Evolutionary conservation across 30 jellyfish, hydroid and myxozoan species (phyloP), one percentile per base, ranked within the genome.

Genomic region (Pseudorhiza aurosa): DNA sequence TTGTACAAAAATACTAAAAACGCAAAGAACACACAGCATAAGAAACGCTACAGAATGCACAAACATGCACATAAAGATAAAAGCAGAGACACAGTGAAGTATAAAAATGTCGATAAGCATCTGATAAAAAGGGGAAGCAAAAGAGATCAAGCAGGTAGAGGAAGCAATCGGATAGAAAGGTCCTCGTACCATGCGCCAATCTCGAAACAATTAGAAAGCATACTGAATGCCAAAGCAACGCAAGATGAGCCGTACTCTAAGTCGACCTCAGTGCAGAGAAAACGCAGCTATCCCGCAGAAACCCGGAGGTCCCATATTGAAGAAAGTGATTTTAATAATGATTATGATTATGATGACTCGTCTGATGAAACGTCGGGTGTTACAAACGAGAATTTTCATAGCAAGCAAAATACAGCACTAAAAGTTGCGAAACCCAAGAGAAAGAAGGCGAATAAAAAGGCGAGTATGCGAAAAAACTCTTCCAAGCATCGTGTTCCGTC

Each of bases 141-240:
- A 11, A 44, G 55, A 36, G 51, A 60, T 55, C 53, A 27, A 55
- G 59, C 56, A 1, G 37, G 33, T 19, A 39, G 27, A 7, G 26
- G 77, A 33, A 64, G 53, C 24, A 58, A 42, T 31, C 53, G 33
- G 67, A 79, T 92, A 17, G 73, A 86, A 68, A 73, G 85, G 26
- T 57, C 85, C 22, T 59, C 57, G 17, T 81, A 75, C 67, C 81
- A 88, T 42, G 97, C 94, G 8, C 97, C 97, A 10, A 72, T 88
- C 35, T 88, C 97, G 14, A 88, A 88, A 11, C 95, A 85, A 11
- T 39, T 87, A 44, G 94, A 87, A 32, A 87, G 88, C 50, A 85
- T 87, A 1, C 58, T 87, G 53, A 87, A 63, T 26, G 96, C 93
- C 3, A 65, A 77, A 19, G 81, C 79, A 11, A 75, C 89, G 39